Evolutionary conservation across 2,797 vertebrate species (phyloP).

Genomic region (Crossoptilon crossoptilon): DNA sequence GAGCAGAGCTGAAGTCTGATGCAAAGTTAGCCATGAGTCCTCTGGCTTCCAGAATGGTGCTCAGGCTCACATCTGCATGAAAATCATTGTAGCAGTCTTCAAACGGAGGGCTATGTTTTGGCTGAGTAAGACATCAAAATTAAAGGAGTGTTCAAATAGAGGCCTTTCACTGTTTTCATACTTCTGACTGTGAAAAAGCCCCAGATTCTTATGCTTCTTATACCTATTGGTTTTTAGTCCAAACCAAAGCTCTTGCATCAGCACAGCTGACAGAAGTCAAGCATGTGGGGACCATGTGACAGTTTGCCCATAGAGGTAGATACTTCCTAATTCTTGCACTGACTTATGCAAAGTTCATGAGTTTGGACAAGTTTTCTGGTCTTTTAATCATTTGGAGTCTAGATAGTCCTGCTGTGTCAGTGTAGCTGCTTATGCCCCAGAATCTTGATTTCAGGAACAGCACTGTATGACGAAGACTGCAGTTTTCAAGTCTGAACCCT

Average conservation of each 20-base stretch:
- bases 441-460: not conserved
- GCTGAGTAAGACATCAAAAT: not conserved
- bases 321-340: not conserved
- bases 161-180: not conserved
- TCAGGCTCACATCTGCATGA: not conserved
- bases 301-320: not conserved
- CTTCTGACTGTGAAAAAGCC: not conserved
- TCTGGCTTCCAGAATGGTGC: not conserved
- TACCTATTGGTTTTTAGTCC: not conserved
- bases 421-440: not conserved
- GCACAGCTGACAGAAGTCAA: not conserved
- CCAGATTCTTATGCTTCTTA: not conserved
- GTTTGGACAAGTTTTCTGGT: not conserved
- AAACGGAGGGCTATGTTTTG: not conserved
- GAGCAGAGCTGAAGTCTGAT: not conserved
- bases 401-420: not conserved
- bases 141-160: rapidly evolving
- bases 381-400: not conserved
- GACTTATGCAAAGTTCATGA: not conserved
- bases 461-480: not conserved
- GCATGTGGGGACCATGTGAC: no score
- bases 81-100: not conserved
- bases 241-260: not conserved
- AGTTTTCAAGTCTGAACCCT: not conserved
- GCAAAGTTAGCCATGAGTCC: not conserved